phyloP scores from a whole-genome alignment of 2,113 vertebrate species.

The Sterrhoptilus dennistouni region DNA sequence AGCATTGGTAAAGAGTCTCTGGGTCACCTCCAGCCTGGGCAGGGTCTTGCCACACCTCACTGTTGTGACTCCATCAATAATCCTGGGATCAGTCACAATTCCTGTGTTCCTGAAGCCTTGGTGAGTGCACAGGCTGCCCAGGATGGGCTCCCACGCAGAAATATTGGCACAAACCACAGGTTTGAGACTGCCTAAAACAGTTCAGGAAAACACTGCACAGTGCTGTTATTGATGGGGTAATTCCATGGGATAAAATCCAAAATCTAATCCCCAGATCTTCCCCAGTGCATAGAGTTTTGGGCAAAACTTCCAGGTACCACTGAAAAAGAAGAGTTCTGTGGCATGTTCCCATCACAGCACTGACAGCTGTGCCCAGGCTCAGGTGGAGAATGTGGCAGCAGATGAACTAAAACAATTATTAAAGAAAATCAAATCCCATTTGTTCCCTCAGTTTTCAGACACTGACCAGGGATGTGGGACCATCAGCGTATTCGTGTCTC shows the following conservation, averaged over 20 bases:
- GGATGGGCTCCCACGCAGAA: fast-evolving
- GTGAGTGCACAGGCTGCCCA: neutral
- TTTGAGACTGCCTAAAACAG: neutral
- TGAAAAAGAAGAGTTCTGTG: neutral
- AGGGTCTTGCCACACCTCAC: neutral
- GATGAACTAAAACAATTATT: neutral
- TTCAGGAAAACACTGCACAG: neutral
- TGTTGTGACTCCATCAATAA: neutral
- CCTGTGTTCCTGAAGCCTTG: neutral
- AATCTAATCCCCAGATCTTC: neutral
- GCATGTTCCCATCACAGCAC: neutral
- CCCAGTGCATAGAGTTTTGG: neutral
- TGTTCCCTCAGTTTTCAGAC: neutral
- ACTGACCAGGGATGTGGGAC: neutral
- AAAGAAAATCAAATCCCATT: neutral
- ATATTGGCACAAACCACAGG: neutral
- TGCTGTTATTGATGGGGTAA: neutral
- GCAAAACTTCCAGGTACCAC: neutral
- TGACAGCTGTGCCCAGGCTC: neutral
- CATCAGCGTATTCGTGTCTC: neutral
- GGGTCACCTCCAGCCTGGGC: neutral
- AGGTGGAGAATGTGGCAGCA: neutral
- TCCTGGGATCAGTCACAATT: neutral
- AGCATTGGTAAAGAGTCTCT: neutral
- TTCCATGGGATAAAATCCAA: neutral